phyloP scores from a whole-genome alignment of 2,113 vertebrate genomes.

The Onychorhynchus coronatus region DNA sequence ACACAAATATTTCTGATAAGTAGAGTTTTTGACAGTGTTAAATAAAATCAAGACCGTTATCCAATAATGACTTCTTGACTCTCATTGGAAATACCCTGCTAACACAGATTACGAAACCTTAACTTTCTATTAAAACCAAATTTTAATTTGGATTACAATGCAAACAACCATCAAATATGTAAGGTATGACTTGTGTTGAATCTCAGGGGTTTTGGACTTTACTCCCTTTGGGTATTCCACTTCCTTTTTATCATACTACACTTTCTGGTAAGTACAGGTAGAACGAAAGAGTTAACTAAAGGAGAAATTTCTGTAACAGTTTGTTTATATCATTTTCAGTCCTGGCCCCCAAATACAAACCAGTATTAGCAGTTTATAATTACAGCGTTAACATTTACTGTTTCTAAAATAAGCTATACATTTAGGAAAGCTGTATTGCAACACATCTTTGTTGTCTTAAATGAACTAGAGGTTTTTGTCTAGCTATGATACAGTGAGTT shows the following conservation, averaged over 20 bases:
- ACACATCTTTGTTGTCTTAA: slow-evolving; percentile 63
- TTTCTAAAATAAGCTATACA: slow-evolving; percentile 75
- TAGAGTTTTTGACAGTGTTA: background rate
- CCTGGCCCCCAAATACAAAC: slow-evolving; percentile 65
- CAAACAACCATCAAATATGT: background rate
- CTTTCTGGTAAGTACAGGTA: slow-evolving; percentile 41
- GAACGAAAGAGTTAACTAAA: slow-evolving; percentile 58
- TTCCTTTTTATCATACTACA: background rate
- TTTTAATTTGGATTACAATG: background rate
- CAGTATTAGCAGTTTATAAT: slow-evolving; percentile 75
- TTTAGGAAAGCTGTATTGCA: slow-evolving; percentile 68
- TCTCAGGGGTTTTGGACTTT: background rate
- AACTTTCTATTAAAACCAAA: background rate
- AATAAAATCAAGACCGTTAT: background rate
- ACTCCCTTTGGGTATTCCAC: background rate
- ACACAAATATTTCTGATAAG: background rate
- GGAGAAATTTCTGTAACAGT: slow-evolving; percentile 56
- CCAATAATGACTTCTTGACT: background rate
- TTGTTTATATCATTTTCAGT: slow-evolving; percentile 78
- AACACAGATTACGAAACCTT: background rate
- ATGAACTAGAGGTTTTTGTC: slow-evolving; percentile 26
- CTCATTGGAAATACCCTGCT: background rate
- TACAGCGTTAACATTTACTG: slow-evolving; percentile 73
- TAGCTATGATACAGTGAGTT: background rate
- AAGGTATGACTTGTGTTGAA: background rate